Evolutionary conservation across 2,113 vertebrate genomes (phyloP).

Genomic region (Phaethornis superciliosus): DNA sequence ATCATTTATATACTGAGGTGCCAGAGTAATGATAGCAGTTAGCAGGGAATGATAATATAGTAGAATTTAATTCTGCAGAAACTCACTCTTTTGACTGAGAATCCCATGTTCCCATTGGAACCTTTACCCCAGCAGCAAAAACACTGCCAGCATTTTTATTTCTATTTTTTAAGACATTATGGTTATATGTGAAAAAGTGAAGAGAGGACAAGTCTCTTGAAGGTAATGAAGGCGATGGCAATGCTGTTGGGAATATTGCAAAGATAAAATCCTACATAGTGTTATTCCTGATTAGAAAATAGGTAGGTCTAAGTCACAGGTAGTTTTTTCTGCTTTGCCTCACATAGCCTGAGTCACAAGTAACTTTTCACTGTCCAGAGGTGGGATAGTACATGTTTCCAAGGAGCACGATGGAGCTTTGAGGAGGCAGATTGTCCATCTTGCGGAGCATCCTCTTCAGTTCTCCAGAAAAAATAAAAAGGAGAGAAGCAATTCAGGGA

Average conservation of each 20-base stretch:
- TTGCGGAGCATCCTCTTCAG: neutral
- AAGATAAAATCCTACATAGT: neutral
- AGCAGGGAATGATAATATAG: neutral
- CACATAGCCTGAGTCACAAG: neutral
- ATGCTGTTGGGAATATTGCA: neutral
- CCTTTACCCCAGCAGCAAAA: neutral
- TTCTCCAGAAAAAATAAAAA: neutral
- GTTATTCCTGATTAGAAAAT: neutral
- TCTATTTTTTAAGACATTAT: neutral
- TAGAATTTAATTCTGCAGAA: slow-evolving; percentile 2
- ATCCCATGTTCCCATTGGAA: neutral
- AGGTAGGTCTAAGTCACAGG: neutral
- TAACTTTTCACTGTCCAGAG: neutral
- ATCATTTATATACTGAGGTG: neutral
- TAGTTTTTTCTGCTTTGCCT: neutral
- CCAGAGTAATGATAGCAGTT: neutral
- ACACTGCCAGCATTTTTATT: neutral
- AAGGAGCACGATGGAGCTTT: neutral
- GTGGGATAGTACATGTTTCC: neutral
- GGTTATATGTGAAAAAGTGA: slow-evolving; percentile 1
- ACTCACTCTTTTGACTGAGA: neutral
- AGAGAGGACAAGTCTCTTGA: neutral
- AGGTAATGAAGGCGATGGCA: neutral
- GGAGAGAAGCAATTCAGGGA: neutral
- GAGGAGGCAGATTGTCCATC: neutral